Base-by-base conservation (phyloP, 2,797 vertebrate species). In the Lutjanus campechanus region DNA sequence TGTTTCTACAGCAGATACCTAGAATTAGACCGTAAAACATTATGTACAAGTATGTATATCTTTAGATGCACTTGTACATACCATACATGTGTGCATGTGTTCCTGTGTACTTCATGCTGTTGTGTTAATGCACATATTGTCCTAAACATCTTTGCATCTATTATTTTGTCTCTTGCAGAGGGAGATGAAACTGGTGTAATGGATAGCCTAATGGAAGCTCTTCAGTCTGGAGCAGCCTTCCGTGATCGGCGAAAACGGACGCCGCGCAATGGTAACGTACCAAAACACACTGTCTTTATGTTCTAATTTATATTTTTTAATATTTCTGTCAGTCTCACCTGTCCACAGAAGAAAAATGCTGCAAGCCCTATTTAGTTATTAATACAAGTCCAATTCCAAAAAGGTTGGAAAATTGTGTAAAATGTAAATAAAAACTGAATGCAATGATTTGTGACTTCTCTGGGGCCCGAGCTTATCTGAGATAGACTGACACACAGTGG, bases 121-220 rank as follows among this genome's bases (percentile, higher is more conserved):
- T 69, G 2, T 74, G 36, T 59, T 64, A 61, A 66, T 74, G 59
- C 50, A 13, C 1, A 1, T 67, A 44, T 66, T 63, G 16, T 70
- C 13, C 46, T 84, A 76, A 93, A 82, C 44, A 63, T 3, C 3
- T 79, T 47, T 76, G 19, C 51, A 46, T 77, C 1, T 75, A 46
- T 89, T 76, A 59, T 85, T 11, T 90, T 25, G 67, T 85, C 12
- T 79, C 47, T 85, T 60, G 29, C 96, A 99, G 98, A 99, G 88
- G 98, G 98, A 85, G 97, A 99, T 77, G 98, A 99, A 94, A 99
- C 97, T 0, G 98, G 98, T 15, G 98, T 99, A 94, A 99, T 99
- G 98, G 98, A 99, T 95, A 98, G 97, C 75, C 95, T 99, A 91
- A 97, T 99, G 89, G 98, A 99, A 90, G 98, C 98, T 66, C 91